These are phyloP conservation scores for Rhynchophorus ferrugineus DNA, from an alignment of 1,140 invertebrate genomes.

Conservation along the genomic window DNA sequence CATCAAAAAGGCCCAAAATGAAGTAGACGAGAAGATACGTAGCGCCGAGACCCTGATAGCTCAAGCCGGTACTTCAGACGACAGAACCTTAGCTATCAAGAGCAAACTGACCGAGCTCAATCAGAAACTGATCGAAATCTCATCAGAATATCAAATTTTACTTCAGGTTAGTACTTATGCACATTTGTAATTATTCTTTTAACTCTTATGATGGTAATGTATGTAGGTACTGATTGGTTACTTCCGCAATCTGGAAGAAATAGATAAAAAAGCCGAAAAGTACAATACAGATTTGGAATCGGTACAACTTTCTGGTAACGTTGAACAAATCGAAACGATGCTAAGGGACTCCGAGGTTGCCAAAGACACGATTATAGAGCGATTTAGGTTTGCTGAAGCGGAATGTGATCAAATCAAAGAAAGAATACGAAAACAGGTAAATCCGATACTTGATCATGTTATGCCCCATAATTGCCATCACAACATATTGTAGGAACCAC, in stretches of 20 bases:
- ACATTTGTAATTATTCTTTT: neutral
- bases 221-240: slow-evolving; percentile 55
- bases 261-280: slow-evolving; percentile 40
- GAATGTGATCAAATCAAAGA: slow-evolving; percentile 57
- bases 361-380: slow-evolving; percentile 50
- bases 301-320: slow-evolving; percentile 39
- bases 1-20: slow-evolving; percentile 56
- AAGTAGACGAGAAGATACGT: slow-evolving; percentile 63
- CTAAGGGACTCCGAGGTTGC: slow-evolving; percentile 53
- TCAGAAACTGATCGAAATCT: slow-evolving; percentile 57
- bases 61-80: slow-evolving; percentile 30
- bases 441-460: slow-evolving; percentile 11
- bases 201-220: neutral
- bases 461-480: neutral
- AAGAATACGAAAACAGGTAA: slow-evolving; percentile 56
- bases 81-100: slow-evolving; percentile 39
- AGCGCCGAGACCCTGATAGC: slow-evolving; percentile 49
- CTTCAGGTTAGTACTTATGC: slow-evolving; percentile 43
- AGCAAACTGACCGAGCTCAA: slow-evolving; percentile 57
- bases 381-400: slow-evolving; percentile 51
- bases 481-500: slow-evolving; percentile 53
- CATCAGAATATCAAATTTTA: slow-evolving; percentile 66
- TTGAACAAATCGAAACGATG: slow-evolving; percentile 45
- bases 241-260: slow-evolving; percentile 61
- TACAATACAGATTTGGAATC: slow-evolving; percentile 23